phyloP scores from a whole-genome alignment of 2,113 vertebrate genomes.

The Lepus americanus region DNA sequence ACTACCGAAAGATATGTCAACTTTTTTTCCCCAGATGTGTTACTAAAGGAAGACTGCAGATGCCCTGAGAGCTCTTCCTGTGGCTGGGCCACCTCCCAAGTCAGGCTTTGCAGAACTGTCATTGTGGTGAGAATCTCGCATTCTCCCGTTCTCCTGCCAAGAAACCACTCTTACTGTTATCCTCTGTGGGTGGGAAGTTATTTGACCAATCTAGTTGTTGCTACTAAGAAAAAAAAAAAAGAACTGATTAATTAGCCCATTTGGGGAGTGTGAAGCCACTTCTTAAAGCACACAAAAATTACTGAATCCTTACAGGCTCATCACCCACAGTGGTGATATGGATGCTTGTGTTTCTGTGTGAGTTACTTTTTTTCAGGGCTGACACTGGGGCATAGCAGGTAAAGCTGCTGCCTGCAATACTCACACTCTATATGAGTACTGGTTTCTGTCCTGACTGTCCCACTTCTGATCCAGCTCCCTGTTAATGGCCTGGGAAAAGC shows the following conservation, averaged over 20 bases:
- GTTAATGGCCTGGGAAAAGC: no score
- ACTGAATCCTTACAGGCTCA: not conserved
- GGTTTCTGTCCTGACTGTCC: no score
- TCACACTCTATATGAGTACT: no score
- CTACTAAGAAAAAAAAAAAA: not conserved
- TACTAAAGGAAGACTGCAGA: not conserved
- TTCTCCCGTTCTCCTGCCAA: not conserved
- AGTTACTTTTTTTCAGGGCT: not conserved
- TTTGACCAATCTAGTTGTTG: not conserved
- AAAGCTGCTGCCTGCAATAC: no score
- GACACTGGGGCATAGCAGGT: no score
- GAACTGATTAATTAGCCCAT: not conserved
- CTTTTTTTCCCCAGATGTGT: not conserved
- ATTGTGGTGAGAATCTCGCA: not conserved
- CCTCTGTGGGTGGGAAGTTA: not conserved
- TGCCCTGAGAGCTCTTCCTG: not conserved
- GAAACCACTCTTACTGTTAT: not conserved
- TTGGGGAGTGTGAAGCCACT: not conserved
- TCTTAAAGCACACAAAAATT: not conserved
- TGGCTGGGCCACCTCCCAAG: not conserved
- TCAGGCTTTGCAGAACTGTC: not conserved
- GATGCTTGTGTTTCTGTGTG: not conserved
- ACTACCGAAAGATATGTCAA: not conserved
- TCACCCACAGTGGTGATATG: not conserved
- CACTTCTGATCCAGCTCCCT: no score